Evolutionary conservation across 2,888 invertebrate species (phyloP), one percentile per base, ranked within the genome.

Genomic region (Coelinius sp.): DNA sequence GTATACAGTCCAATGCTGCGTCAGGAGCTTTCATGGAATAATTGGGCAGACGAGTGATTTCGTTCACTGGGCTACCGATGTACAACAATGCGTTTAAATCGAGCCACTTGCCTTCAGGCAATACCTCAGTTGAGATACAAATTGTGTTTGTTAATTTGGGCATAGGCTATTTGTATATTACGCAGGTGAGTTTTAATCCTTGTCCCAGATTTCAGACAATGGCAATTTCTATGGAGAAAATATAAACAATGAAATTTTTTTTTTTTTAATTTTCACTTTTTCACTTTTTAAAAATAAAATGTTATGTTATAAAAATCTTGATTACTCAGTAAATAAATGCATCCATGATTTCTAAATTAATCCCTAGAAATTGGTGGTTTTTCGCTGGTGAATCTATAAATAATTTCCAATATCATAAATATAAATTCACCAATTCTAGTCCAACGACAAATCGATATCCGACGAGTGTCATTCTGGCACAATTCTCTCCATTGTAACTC

Each of bases 21-120:
- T 52, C n/a, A 10, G n/a, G 53, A 56, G 56, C 25, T 68, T 31
- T 68, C 56, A 68, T 56, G 56, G 44, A 56, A 68, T 68, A 68
- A 68, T 69, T 25, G 59, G 22, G 20, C 25, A 12, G 56, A 27
- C 56, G 10, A n/a, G 46, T 46, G 62, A 69, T 69, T 62, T 69
- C 17, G 27, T 10, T 56, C 14, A 56, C 56, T 56, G 7, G 20
- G 27, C 14, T 27, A 12, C 12, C 14, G 24, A 46, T 59, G 67
- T 52, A 68, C 68, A 52, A 67, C 52, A 52, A 56, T 56, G 56
- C 56, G 10, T 27, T 56, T 14, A 56, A 31, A 56, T 56, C 53
- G 53, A 53, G 53, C 53, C 56, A 56, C 56, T 27, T 56, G 31
- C 56, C 31, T 56, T 17, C 31, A 56, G 53, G 56, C 56, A 8